Evolutionary conservation across 2,797 vertebrate species (phyloP), one percentile per base, ranked within the genome.

Genomic region (Megaceryle alcyon): DNA sequence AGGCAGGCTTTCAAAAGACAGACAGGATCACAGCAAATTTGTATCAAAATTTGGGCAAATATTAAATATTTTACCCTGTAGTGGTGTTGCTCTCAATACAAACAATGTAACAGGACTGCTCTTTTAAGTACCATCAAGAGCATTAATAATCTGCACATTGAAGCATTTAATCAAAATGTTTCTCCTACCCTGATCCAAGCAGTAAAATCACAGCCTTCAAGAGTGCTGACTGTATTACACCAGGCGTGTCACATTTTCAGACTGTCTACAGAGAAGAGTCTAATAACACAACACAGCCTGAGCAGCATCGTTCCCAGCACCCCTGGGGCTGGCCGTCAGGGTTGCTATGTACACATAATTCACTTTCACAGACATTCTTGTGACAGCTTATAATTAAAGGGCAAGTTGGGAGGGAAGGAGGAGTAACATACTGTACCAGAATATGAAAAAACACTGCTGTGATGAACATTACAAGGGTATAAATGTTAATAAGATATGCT

Each of bases 341-440:
- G 81, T 48, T 83, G 69, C 75, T 64, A 8, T 9, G 77, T 68
- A 92, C 92, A 86, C 81, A 91, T 94, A 87, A 92, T 65, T 96
- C 82, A 88, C 59, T 80, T 84, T 82, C 75, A 85, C 79, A 96
- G 88, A 94, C 90, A 77, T 93, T 94, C 88, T 35, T 90, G 64
- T 56, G 96, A 91, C 48, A 88, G 84, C 69, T 14, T 88, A 75
- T 92, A 96, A 97, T 96, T 96, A 97, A 94, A 94, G 48, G 60
- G 83, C 72, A 86, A 2, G 10, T 18, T 82, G 87, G 44, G 86
- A 93, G 92, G 78, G 69, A 76, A 72, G 44, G n/a, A 72, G 54
- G 33, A 95, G 93, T 69, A 97, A 95, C 81, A 93, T 4, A 59
- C 20, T 68, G 25, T 35, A 68, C 49, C 11, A 86, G 53, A 82